Base-by-base conservation (phyloP, 1,140 invertebrate species). In the Listronotus oregonensis region DNA sequence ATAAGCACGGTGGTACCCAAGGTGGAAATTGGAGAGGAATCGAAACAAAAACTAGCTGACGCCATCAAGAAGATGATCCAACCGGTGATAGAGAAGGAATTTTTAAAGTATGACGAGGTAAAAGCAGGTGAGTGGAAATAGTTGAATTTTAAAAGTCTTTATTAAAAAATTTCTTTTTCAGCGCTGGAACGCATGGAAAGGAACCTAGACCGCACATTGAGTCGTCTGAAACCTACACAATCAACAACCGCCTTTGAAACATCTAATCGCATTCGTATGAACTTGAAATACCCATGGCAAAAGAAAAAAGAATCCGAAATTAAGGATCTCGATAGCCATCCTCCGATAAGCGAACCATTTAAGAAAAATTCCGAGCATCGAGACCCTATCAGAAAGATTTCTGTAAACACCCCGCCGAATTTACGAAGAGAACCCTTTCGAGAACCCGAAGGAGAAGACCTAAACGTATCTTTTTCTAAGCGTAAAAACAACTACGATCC, bases 81-180 rank as follows among this genome's bases (percentile, higher is more conserved):
- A 8, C 67, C 67, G 3, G 31, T 69, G 5, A 69, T 69, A 0
- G 57, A 69, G 40, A 59, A 61, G 34, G 67, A 69, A 32, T 65
- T 56, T 52, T 15, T 69, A 31, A 63, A 69, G 18, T 69, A 65
- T 27, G 51, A 69, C 12, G 67, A 69, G 42, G 58, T 69, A 6
- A 65, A 62, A 46, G 47, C 40, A 40, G 67, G 67, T 62, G 51
- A 61, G 54, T 44, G 11, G 15, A 15, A 21, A n/a, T 44, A 44
- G 7, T 15, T 4, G 17, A 15, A 15, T 14, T 7, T 8, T 44
- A 2, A 6, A 34, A 12, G 9, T 42, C 40, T 4, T 27, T 57
- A 17, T 44, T 42, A 42, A 11, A 14, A 39, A 3, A 14, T 12
- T 49, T 21, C 46, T 39, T 67, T 67, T 68, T 39, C 18, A 68